Base-by-base conservation (phyloP, 2,888 invertebrate genomes). In the Phragmatobia fuliginosa region DNA sequence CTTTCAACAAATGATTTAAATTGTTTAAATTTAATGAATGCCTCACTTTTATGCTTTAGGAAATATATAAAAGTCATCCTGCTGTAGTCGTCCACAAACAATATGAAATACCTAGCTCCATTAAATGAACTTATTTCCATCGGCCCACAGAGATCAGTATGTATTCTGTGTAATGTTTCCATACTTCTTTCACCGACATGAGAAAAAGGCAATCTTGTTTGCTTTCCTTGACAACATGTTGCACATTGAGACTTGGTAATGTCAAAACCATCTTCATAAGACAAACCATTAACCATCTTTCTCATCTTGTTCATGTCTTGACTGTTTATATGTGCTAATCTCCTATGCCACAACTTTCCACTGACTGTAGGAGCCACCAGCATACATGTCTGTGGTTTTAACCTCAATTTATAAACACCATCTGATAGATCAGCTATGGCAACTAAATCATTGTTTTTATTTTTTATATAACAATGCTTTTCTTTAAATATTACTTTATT, bases 381-480 rank as follows among this genome's bases (percentile, higher is more conserved):
- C 38, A 62, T 2, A 41, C n/a, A 62, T 25, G 11, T 36, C 10
- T 14, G 45, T 11, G 31, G 5, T 1, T 64, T n/a, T 5, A 32
- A 45, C 8, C 49, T 10, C 31, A 63, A 21, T 32, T 63, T 63
- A 18, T 63, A 63, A 0, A 63, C 63, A 32, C 63, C 63, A 49
- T 49, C 49, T 32, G 31, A 7, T 63, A 45, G 32, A 41, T 32
- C 49, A 18, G 63, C 63, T 11, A 21, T 63, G 5, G 63, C 63
- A 0, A 63, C 63, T 21, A 63, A 49, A 16, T 3, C 45, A 49
- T 32, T 18, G n/a, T n/a, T n/a, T n/a, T n/a, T n/a, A n/a, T n/a
- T n/a, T n/a, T n/a, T n/a, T n/a, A n/a, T n/a, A n/a, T 63, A 63
- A 49, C 63, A 63, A 14, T 63, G 49, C 10, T 49, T 63, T n/a